Percentiles rank a stretch among this genome's conserved stretches.
These are phyloP conservation scores for Anastrepha ludens DNA, from an alignment of 1,140 invertebrate genomes.

Conservation along the genomic window DNA sequence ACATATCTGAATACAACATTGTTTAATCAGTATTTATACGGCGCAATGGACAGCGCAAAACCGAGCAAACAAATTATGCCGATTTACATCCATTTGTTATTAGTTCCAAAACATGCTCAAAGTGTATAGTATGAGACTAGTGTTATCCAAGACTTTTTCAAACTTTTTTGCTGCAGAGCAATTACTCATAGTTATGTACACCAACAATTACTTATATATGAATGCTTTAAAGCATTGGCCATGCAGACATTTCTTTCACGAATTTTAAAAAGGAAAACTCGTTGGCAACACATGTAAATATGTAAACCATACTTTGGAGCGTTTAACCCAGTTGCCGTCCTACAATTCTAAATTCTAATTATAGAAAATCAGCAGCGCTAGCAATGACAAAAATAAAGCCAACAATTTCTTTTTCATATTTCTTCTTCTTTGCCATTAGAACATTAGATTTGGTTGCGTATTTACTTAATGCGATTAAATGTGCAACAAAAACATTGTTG, in stretches of 20 bases:
- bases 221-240: neutral
- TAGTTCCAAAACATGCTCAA: no score
- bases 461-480: conserved; percentile 42
- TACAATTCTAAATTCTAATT: conserved; percentile 44
- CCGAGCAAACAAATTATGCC: no score
- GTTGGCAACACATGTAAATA: neutral
- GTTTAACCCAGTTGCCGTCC: conserved; percentile 53
- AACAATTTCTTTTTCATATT: neutral
- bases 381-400: neutral
- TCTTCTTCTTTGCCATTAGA: neutral
- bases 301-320: neutral
- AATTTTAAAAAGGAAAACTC: neutral
- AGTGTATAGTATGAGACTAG: no score
- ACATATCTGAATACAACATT: no score
- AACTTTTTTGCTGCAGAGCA: no score
- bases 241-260: neutral
- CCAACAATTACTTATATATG: neutral
- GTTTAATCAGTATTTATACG: no score
- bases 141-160: no score
- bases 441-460: conserved; percentile 20
- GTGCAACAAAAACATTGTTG: conserved; percentile 63
- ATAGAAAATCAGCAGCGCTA: neutral
- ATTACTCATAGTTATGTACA: neutral
- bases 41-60: no score
- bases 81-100: no score